Evolutionary conservation across 2,888 invertebrate genomes (phyloP).

Genomic region (Temnothorax unifasciatus): DNA sequence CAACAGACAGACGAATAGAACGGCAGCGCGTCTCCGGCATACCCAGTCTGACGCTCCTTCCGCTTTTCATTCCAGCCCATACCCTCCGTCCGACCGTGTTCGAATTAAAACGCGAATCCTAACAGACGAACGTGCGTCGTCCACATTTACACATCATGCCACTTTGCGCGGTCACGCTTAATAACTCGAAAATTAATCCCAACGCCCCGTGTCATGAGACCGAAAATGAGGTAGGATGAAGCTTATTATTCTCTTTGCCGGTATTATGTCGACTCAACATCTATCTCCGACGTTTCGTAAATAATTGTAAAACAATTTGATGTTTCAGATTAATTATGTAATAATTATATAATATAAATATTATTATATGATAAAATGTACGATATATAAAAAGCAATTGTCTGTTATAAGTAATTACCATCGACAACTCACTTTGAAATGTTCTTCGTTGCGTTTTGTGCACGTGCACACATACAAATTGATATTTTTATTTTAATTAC

Average conservation of each 20-base stretch:
- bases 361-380: not conserved
- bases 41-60: conserved; percentile 61
- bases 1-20: conserved; percentile 57
- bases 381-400: not conserved
- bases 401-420: not conserved
- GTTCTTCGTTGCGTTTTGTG: not conserved
- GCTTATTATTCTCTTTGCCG: not conserved
- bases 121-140: conserved; percentile 64
- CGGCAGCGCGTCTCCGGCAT: conserved; percentile 58
- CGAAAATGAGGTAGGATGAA: not conserved
- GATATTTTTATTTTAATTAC: not conserved
- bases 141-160: conserved; percentile 53
- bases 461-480: not conserved
- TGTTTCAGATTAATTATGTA: not conserved
- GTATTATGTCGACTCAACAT: not conserved
- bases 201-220: conserved; percentile 32
- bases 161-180: conserved; percentile 60
- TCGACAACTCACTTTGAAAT: not conserved
- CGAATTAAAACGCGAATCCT: conserved; percentile 72
- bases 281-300: not conserved
- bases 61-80: conserved; percentile 73
- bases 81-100: conserved; percentile 60
- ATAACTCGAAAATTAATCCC: conserved; percentile 70
- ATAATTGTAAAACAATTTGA: not conserved
- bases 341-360: not conserved